Evolutionary conservation across 1,140 invertebrate species (phyloP).

Genomic region (Drosophila neocordata): DNA sequence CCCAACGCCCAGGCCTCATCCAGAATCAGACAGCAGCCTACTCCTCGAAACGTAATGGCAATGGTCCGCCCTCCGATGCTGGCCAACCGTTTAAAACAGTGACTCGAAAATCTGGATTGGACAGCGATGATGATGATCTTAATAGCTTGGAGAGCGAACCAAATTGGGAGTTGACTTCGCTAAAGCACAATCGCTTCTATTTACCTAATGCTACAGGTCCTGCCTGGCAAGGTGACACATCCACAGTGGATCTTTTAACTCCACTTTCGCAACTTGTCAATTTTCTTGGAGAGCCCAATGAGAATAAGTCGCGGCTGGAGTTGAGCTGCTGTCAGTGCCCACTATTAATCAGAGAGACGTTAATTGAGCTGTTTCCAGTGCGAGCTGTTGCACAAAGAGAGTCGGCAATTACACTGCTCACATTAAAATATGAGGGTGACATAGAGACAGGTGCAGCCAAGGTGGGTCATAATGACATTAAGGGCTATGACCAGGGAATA

Average conservation of each 20-base stretch:
- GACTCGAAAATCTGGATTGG: slow-evolving; percentile 48
- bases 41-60: slow-evolving; percentile 68
- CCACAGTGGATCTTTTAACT: slow-evolving; percentile 67
- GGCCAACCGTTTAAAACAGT: slow-evolving; percentile 69
- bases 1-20: background rate
- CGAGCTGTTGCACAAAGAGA: slow-evolving; percentile 82
- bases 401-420: slow-evolving; percentile 55
- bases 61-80: slow-evolving; percentile 57
- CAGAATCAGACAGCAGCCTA: slow-evolving; percentile 16
- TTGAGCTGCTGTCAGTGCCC: slow-evolving; percentile 84
- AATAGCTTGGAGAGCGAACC: slow-evolving; percentile 74
- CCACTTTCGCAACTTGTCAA: slow-evolving; percentile 77
- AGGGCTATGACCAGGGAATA: background rate
- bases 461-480: slow-evolving; percentile 30
- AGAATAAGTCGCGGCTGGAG: slow-evolving; percentile 47
- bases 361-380: slow-evolving; percentile 87
- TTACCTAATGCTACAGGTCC: slow-evolving; percentile 88
- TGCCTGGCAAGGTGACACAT: slow-evolving; percentile 85
- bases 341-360: slow-evolving; percentile 85
- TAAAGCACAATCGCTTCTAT: slow-evolving; percentile 87
- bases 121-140: slow-evolving; percentile 63
- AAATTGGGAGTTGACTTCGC: slow-evolving; percentile 86
- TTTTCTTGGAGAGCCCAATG: slow-evolving; percentile 50
- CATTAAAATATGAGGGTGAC: slow-evolving; percentile 61
- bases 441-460: slow-evolving; percentile 71